Evolutionary conservation across 2,888 invertebrate genomes (phyloP).

Genomic region (Yponomeuta evonymella): DNA sequence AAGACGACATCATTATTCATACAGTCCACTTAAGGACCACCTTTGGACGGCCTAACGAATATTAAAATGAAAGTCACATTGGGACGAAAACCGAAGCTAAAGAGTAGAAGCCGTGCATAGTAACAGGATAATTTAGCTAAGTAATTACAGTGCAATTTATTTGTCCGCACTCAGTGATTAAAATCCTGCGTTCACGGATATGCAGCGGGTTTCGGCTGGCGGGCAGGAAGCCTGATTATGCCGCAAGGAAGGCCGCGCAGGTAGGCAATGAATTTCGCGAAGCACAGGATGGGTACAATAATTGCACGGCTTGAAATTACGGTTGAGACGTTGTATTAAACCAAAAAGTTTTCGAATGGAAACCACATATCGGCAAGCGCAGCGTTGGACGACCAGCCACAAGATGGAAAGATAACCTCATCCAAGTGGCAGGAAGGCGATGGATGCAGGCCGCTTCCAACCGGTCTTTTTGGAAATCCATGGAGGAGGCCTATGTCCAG

Average conservation of each 20-base stretch:
- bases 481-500: too few relatives aligned
- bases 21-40: too few relatives aligned
- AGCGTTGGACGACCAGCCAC: too few relatives aligned
- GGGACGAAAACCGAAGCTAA: background rate
- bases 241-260: background rate
- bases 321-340: background rate
- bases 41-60: too few relatives aligned
- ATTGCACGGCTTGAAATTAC: background rate
- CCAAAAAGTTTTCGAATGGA: too few relatives aligned
- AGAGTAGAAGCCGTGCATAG: background rate
- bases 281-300: background rate
- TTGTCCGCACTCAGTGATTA: conserved; percentile 10
- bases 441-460: too few relatives aligned
- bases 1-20: too few relatives aligned
- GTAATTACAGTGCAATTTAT: conserved; percentile 5
- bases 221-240: background rate
- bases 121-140: conserved; percentile 8
- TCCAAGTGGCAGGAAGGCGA: too few relatives aligned
- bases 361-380: too few relatives aligned
- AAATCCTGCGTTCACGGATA: conserved; percentile 5
- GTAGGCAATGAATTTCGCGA: conserved; percentile 3
- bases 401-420: too few relatives aligned
- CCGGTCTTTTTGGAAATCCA: too few relatives aligned
- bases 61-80: too few relatives aligned
- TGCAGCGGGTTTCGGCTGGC: background rate